These are phyloP conservation scores for Halictus rubicundus DNA, from an alignment of 1,140 invertebrate species.

Conservation along the genomic window DNA sequence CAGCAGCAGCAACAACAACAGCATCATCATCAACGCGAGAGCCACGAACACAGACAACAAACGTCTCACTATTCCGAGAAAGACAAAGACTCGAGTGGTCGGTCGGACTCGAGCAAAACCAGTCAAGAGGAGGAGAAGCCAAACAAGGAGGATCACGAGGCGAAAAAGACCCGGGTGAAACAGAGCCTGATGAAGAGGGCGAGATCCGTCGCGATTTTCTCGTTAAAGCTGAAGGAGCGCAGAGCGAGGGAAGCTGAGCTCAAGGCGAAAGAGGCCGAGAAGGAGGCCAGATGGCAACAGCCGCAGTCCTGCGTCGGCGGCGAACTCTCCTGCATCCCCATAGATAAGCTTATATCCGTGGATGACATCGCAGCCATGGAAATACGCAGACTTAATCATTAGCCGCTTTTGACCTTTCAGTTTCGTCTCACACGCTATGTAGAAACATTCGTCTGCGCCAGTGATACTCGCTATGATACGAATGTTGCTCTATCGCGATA, in stretches of 20 bases:
- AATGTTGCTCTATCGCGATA: constrained; percentile 1
- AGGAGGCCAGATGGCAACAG: constrained; percentile 80
- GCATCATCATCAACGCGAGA: constrained; percentile 46
- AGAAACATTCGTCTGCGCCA: constrained; percentile 57
- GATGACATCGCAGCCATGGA: constrained; percentile 80
- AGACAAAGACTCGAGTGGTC: constrained; percentile 68
- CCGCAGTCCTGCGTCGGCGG: constrained; percentile 86
- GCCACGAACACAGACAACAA: constrained; percentile 65
- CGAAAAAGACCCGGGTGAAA: constrained; percentile 86
- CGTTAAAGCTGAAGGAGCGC: constrained; percentile 87
- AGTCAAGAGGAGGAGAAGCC: constrained; percentile 81
- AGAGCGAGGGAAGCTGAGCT: constrained; percentile 87
- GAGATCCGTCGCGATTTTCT: constrained; percentile 90
- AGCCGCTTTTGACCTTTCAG: constrained; percentile 61
- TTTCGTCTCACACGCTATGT: constrained; percentile 65
- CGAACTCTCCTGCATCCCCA: constrained; percentile 90
- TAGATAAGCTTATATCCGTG: constrained; percentile 85
- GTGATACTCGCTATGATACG: constrained; percentile 44
- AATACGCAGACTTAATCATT: constrained; percentile 77
- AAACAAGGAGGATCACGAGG: constrained; percentile 82
- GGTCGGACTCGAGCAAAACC: constrained; percentile 81
- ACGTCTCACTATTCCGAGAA: constrained; percentile 61
- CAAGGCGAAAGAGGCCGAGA: constrained; percentile 80
- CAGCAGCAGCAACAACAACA: constrained; percentile 17
- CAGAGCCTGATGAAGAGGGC: constrained; percentile 89